A percentile compares a stretch with the other conserved stretches of the same genome.
These are phyloP conservation scores for Cherax quadricarinatus DNA, from an alignment of 1,140 invertebrate genomes.

Conservation along the genomic window DNA sequence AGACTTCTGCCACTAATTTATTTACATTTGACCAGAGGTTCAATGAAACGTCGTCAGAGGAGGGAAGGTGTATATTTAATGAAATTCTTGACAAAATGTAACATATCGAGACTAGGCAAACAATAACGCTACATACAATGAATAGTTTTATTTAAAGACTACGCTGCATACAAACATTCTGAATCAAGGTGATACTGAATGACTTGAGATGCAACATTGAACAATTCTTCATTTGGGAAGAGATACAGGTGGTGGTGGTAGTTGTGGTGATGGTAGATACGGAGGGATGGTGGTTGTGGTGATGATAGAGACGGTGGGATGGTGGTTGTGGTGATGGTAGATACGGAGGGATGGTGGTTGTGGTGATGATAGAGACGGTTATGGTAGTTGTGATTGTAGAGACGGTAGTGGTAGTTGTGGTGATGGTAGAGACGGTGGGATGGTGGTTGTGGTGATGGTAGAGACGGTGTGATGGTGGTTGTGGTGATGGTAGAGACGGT, in stretches of 20 bases:
- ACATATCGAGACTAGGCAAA: constrained; percentile 45
- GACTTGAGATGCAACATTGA: constrained; percentile 28
- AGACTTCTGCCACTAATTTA: too few relatives aligned
- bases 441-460: too few relatives aligned
- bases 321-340: too few relatives aligned
- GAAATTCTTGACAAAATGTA: constrained; percentile 42
- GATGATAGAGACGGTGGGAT: too few relatives aligned
- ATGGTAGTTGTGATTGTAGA: too few relatives aligned
- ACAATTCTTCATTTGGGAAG: constrained; percentile 31
- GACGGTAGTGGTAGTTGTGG: too few relatives aligned
- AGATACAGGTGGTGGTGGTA: constrained; percentile 12
- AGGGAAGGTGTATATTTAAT: constrained; percentile 43
- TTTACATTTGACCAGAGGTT: not conserved
- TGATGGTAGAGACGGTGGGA: too few relatives aligned
- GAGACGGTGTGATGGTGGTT: too few relatives aligned
- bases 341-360: too few relatives aligned
- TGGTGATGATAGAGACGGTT: too few relatives aligned
- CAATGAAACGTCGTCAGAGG: constrained; percentile 1
- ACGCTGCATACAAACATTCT: constrained; percentile 21
- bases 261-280: constrained; percentile 1
- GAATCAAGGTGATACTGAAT: constrained; percentile 20
- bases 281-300: too few relatives aligned
- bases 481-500: too few relatives aligned
- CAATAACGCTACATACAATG: constrained; percentile 46
- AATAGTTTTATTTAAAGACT: constrained; percentile 19